A percentile compares a stretch with the other conserved stretches of the same genome.
Evolutionary conservation across 2,113 vertebrate genomes (phyloP).

Genomic region (Plectropomus leopardus): DNA sequence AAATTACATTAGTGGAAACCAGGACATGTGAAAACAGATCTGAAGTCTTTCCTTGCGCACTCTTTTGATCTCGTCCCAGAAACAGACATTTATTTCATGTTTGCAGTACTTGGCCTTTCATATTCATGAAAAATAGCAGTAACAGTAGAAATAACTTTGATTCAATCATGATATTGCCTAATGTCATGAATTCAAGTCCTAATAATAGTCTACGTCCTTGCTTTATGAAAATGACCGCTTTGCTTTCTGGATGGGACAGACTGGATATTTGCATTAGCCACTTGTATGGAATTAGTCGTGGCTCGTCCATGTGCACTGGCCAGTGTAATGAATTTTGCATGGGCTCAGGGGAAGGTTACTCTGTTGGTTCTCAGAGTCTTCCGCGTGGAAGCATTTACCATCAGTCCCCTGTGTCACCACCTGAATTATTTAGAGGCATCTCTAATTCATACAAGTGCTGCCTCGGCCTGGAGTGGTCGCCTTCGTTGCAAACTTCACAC

Average conservation of each 20-base stretch:
- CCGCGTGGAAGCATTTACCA: constrained; percentile 81
- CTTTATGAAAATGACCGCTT: constrained; percentile 26
- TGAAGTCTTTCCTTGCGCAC: constrained; percentile 6
- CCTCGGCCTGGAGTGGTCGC: constrained; percentile 36
- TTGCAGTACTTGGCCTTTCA: not conserved
- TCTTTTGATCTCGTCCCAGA: constrained; percentile 57
- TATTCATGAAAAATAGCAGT: constrained; percentile 5
- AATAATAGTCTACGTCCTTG: not conserved
- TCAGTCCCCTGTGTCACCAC: constrained; percentile 75
- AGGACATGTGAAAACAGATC: constrained; percentile 45
- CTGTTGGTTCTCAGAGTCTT: constrained; percentile 78
- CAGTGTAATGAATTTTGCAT: constrained; percentile 80
- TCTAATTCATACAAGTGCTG: constrained; percentile 82
- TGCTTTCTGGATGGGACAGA: not conserved
- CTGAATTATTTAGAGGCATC: constrained; percentile 85
- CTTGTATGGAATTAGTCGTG: constrained; percentile 41
- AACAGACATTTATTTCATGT: constrained; percentile 26
- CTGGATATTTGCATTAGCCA: constrained; percentile 50
- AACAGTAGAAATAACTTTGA: constrained; percentile 1
- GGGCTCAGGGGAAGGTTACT: constrained; percentile 74
- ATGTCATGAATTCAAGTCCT: not conserved
- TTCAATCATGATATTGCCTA: not conserved
- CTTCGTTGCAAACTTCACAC: constrained; percentile 68
- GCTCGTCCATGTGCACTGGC: constrained; percentile 58
- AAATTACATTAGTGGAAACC: constrained; percentile 50